Conservation (phyloP, 1,140 invertebrate species). For the Polyergus mexicanus region DNA sequence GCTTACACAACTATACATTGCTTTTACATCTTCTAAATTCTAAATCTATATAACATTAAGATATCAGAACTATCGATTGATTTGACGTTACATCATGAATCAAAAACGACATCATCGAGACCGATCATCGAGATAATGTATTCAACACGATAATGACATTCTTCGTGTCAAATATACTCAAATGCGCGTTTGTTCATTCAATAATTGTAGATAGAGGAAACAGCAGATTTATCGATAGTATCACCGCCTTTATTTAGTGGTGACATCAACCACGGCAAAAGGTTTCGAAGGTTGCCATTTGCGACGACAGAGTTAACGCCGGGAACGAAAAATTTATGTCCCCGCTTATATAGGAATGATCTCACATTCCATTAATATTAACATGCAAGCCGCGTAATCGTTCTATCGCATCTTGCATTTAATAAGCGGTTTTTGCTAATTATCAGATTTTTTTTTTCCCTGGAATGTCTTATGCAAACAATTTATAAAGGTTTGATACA, state of each 20-base stretch:
- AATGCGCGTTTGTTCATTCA: conserved; percentile 22
- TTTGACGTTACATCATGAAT: not conserved
- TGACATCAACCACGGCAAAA: conserved; percentile 81
- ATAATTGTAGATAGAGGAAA: conserved; percentile 12
- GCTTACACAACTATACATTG: conserved; percentile 3
- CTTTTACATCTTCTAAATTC: conserved; percentile 8
- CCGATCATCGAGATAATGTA: conserved; percentile 49
- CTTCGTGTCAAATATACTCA: conserved; percentile 11
- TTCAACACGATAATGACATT: conserved; percentile 50
- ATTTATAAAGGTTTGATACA: not conserved
- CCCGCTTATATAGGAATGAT: conserved; percentile 78
- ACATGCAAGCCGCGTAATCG: conserved; percentile 65
- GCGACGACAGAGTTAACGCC: conserved; percentile 43
- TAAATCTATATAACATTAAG: not conserved
- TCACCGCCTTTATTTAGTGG: conserved; percentile 78
- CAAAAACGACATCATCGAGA: not conserved
- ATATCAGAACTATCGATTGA: not conserved
- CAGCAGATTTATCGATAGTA: conserved; percentile 69
- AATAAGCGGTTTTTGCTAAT: conserved; percentile 32
- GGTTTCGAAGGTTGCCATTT: conserved; percentile 73
- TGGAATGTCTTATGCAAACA: not conserved
- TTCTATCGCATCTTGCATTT: conserved; percentile 41
- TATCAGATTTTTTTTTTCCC: conserved; percentile 21
- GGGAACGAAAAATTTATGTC: conserved; percentile 70
- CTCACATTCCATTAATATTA: conserved; percentile 74